phyloP scores from a whole-genome alignment of 1,140 invertebrate species.

The Tetramorium parvispinum region DNA sequence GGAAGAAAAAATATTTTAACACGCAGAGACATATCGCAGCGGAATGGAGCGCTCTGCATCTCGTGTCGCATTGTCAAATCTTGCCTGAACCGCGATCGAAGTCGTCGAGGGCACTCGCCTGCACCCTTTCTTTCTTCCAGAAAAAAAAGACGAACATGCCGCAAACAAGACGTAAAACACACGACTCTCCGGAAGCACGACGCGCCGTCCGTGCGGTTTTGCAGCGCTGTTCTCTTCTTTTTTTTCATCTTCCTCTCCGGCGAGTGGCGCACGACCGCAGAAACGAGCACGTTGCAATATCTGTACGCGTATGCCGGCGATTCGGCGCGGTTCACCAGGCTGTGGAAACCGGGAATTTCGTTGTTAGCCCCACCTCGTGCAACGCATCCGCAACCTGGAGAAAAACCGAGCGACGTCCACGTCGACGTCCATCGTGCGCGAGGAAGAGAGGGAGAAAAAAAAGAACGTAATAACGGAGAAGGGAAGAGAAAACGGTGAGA shows the following conservation, averaged over 20 bases:
- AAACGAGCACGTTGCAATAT: conserved; percentile 32
- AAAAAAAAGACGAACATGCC: conserved; percentile 5
- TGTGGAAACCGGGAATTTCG: conserved; percentile 28
- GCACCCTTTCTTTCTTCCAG: background rate
- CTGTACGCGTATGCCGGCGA: conserved; percentile 11
- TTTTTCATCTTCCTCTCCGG: background rate
- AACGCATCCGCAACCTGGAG: background rate
- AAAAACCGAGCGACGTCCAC: background rate
- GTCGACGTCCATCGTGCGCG: background rate
- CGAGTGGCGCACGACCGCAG: conserved; percentile 14
- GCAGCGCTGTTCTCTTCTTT: conserved; percentile 4
- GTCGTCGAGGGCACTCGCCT: background rate
- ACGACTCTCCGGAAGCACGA: conserved; percentile 29
- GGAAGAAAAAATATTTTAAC: background rate
- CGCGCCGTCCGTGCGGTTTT: conserved; percentile 28
- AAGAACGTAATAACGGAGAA: background rate
- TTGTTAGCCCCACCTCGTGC: conserved; percentile 21
- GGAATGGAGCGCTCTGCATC: background rate
- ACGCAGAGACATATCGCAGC: background rate
- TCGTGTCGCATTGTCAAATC: background rate
- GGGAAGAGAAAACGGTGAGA: conserved; percentile 17
- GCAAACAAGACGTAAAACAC: conserved; percentile 41
- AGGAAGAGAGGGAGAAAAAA: background rate
- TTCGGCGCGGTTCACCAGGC: conserved; percentile 20
- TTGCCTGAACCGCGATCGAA: background rate